Percentiles rank a stretch among this genome's conserved stretches.
Conservation (phyloP, 2,888 invertebrate species). For the Zygogramma bicolorata region DNA sequence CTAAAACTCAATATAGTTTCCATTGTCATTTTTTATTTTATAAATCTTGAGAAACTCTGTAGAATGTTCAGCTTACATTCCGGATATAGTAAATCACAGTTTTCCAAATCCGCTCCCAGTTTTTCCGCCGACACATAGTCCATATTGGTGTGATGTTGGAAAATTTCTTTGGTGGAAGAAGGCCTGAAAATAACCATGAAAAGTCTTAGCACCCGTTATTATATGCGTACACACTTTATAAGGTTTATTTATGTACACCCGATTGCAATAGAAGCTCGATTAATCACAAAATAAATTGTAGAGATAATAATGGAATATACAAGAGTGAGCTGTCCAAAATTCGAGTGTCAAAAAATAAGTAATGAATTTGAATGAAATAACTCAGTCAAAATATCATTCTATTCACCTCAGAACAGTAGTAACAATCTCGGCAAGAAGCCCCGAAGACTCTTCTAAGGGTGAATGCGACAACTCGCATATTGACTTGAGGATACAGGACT, state of each 20-base stretch:
- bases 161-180: conserved; percentile 75
- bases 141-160: conserved; percentile 76
- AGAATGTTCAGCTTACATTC: conserved; percentile 67
- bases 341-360: not conserved
- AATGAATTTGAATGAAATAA: too few species aligned
- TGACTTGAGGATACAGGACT: conserved; percentile 78
- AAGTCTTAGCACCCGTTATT: not conserved
- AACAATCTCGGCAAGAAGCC: conserved; percentile 76
- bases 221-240: not conserved
- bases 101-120: conserved; percentile 71
- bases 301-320: not conserved
- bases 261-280: not conserved
- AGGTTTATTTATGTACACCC: too few species aligned
- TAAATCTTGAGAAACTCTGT: conserved; percentile 34
- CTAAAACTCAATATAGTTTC: too few species aligned
- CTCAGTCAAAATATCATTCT: not conserved
- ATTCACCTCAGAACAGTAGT: conserved; percentile 77
- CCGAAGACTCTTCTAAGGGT: conserved; percentile 71
- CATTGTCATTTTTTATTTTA: conserved; percentile 4
- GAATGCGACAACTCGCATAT: conserved; percentile 78
- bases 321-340: not conserved
- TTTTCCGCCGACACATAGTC: conserved; percentile 82
- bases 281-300: not conserved
- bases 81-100: conserved; percentile 73
- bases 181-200: conserved; percentile 69